A percentile compares a stretch with the other conserved stretches of the same genome.
phyloP scores from a whole-genome alignment of 2,113 vertebrate species.

The Austrofundulus limnaeus region DNA sequence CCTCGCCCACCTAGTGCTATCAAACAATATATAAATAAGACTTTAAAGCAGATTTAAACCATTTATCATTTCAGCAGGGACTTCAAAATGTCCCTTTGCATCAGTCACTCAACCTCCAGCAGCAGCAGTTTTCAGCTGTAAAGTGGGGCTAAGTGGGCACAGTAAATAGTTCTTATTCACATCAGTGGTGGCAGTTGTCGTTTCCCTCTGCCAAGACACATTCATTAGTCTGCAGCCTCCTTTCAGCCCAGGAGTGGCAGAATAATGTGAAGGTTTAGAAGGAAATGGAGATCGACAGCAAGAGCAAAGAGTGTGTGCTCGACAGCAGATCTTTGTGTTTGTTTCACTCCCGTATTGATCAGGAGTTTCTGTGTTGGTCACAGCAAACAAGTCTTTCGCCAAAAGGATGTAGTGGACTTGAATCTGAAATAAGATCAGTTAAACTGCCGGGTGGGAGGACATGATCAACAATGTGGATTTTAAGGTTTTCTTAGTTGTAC shows the following conservation, averaged over 20 bases:
- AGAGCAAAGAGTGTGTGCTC: conserved; percentile 10
- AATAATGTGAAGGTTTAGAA: conserved; percentile 56
- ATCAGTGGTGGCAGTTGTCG: conserved; percentile 58
- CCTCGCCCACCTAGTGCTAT: not conserved
- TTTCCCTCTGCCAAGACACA: conserved; percentile 60
- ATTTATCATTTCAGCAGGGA: conserved; percentile 37
- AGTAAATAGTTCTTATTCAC: conserved; percentile 64
- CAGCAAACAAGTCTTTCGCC: not conserved
- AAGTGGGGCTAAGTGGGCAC: conserved; percentile 60
- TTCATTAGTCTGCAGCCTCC: conserved; percentile 58
- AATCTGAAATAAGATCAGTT: conserved; percentile 7
- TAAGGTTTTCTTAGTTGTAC: not conserved
- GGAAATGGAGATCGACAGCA: conserved; percentile 38
- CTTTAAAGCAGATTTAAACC: conserved; percentile 28
- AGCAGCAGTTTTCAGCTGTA: conserved; percentile 50
- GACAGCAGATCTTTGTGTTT: conserved; percentile 33
- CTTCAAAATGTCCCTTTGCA: conserved; percentile 32
- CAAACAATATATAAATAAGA: conserved; percentile 5
- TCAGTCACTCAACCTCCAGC: conserved; percentile 46
- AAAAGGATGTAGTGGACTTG: not conserved
- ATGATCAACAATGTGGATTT: not conserved
- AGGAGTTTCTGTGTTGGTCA: conserved; percentile 40
- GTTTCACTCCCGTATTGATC: conserved; percentile 52
- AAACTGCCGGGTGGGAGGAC: conserved; percentile 2
- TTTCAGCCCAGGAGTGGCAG: conserved; percentile 57